Conservation (phyloP, 2,888 invertebrate genomes). For the Escarpia spicata region DNA sequence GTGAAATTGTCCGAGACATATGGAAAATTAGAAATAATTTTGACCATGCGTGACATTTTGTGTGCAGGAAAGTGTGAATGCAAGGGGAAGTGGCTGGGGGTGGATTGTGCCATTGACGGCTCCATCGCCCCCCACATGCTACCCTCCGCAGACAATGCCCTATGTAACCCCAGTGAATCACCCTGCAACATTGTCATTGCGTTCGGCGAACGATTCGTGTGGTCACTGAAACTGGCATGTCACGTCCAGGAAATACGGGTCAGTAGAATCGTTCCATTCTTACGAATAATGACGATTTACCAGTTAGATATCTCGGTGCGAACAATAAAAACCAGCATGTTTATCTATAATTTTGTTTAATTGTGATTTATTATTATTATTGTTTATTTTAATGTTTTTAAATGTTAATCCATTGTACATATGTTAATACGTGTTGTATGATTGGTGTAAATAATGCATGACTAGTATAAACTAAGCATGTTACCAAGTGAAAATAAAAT, state of each 20-base stretch:
- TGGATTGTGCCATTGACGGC: conserved; percentile 47
- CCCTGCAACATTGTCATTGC: conserved; percentile 39
- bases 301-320: no score
- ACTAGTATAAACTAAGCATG: no score
- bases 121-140: conserved; percentile 41
- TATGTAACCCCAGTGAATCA: conserved; percentile 38
- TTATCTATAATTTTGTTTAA: no score
- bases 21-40: neutral
- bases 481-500: no score
- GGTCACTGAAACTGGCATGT: conserved; percentile 36
- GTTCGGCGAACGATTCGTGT: conserved; percentile 42
- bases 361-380: no score
- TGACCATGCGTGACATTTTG: neutral
- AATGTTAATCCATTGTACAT: no score
- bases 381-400: no score
- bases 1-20: no score
- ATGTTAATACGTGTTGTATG: no score
- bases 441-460: no score
- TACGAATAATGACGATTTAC: no score
- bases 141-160: conserved; percentile 31
- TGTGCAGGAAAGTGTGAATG: neutral
- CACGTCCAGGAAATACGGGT: conserved; percentile 42
- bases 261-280: conserved; percentile 17
- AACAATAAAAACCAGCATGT: no score
- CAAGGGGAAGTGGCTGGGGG: conserved; percentile 35